phyloP scores from a whole-genome alignment of 2,797 vertebrate genomes.

The Diplodus sargus region DNA sequence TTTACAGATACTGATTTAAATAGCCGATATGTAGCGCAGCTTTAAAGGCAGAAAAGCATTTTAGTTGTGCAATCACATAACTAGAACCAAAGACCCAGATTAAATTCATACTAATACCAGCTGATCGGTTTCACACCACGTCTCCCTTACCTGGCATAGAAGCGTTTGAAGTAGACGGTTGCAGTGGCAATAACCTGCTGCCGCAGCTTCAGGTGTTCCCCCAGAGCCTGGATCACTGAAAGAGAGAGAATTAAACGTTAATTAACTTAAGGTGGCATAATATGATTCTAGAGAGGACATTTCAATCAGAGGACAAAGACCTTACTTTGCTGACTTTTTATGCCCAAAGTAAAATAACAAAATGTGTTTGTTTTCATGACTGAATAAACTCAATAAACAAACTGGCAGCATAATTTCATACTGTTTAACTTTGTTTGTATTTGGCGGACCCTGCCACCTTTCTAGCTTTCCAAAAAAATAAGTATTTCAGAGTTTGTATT shows the following conservation, averaged over 20 bases:
- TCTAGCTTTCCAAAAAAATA: no score
- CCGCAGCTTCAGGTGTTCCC: conserved; percentile 98
- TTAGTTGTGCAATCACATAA: not conserved
- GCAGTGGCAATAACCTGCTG: conserved; percentile 99
- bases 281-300: no score
- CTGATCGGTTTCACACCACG: not conserved
- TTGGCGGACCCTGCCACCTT: no score
- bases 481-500: no score
- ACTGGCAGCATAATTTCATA: no score
- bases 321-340: no score
- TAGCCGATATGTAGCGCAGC: not conserved
- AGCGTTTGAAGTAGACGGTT: conserved; percentile 99
- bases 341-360: no score
- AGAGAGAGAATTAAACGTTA: conserved; percentile 35
- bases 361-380: no score
- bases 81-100: not conserved
- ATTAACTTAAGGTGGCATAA: not conserved
- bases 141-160: conserved; percentile 94
- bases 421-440: no score
- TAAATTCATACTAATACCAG: not conserved
- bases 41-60: not conserved
- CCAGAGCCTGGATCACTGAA: conserved; percentile 97
- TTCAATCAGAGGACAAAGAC: no score
- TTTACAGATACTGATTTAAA: not conserved
- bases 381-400: no score